Base-by-base conservation (phyloP, 2,797 vertebrate genomes). In the Rhinophrynus dorsalis region DNA sequence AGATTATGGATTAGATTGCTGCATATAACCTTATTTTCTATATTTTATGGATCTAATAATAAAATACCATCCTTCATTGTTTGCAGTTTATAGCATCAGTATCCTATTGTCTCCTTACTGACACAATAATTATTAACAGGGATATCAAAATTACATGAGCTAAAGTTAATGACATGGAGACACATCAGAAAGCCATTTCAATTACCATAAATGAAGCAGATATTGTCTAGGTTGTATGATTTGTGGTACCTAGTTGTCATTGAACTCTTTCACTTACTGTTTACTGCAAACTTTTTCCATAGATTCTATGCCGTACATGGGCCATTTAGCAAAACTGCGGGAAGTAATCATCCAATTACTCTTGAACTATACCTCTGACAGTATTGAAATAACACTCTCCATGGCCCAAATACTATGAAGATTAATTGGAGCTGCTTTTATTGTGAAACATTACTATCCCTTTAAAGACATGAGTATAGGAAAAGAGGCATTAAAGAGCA, bases 61-160 rank as follows among this genome's bases (percentile, higher is more conserved):
- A 55, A 17, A 18, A 42, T 24, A 27, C 58, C 38, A 42, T 27
- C 20, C 13, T 61, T 70, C 58, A 42, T 55, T 55, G 18, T 62
- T 62, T 38, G 29, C 27, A 26, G 30, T 17, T 6, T 58, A 47
- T 24, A 45, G 35, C 20, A 33, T 35, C 24, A 37, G 58, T 62
- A 38, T 32, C 67, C 38, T 54, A 63, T 70, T 70, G 50, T 48
- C 50, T 70, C 55, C 48, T 32, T 15, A 33, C 67, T 62, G 38
- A 70, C 48, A 55, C 29, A 54, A 70, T 55, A 47, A 70, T 70
- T 70, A 70, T 62, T 70, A 70, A 70, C 67, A 62, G 52, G 62
- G 58, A 38, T 59, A 70, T 70, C 58, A 62, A 70, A 70, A 70
- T 70, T 55, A 56, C 58, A 45, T 70, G 58, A 62, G 23, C 26